Conservation (phyloP, 2,888 invertebrate species). For the Agonopterix heracliana region DNA sequence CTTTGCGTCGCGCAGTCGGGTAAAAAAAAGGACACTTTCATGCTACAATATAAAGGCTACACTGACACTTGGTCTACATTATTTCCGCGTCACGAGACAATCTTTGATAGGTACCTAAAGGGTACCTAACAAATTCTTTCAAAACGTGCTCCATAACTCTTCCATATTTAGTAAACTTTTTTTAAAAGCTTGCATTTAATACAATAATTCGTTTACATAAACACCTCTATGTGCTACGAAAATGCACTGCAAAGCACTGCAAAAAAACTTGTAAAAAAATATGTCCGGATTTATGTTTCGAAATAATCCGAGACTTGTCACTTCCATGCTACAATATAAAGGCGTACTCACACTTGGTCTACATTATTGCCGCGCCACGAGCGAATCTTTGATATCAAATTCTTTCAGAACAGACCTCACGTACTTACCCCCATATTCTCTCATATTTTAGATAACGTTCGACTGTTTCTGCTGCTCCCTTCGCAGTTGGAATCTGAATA, state of each 20-base stretch:
- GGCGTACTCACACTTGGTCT: constrained; percentile 17
- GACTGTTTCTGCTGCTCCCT: constrained; percentile 47
- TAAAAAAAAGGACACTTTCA: too few species aligned
- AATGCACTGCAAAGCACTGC: too few species aligned
- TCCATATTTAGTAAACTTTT: constrained; percentile 27
- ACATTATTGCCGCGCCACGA: constrained; percentile 31
- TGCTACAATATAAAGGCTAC: constrained; percentile 6
- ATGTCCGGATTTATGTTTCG: too few species aligned
- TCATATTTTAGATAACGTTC: constrained; percentile 69
- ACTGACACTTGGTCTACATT: constrained; percentile 25
- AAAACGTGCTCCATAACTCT: constrained; percentile 56
- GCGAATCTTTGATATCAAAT: constrained; percentile 68
- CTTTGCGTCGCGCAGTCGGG: too few species aligned
- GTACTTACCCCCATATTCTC: constrained; percentile 47
- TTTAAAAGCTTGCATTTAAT: too few species aligned
- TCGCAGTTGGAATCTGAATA: constrained; percentile 47
- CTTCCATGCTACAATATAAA: constrained; percentile 15
- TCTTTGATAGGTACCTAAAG: too few species aligned
- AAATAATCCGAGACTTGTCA: constrained; percentile 1
- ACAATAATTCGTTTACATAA: too few species aligned
- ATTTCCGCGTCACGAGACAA: constrained; percentile 36
- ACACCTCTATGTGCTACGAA: too few species aligned
- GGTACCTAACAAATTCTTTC: constrained; percentile 70
- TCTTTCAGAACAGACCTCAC: constrained; percentile 65
- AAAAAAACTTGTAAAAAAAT: too few species aligned